These are phyloP conservation scores for Nyctalus aviator DNA, from an alignment of 2,797 vertebrate species.

Conservation along the genomic window DNA sequence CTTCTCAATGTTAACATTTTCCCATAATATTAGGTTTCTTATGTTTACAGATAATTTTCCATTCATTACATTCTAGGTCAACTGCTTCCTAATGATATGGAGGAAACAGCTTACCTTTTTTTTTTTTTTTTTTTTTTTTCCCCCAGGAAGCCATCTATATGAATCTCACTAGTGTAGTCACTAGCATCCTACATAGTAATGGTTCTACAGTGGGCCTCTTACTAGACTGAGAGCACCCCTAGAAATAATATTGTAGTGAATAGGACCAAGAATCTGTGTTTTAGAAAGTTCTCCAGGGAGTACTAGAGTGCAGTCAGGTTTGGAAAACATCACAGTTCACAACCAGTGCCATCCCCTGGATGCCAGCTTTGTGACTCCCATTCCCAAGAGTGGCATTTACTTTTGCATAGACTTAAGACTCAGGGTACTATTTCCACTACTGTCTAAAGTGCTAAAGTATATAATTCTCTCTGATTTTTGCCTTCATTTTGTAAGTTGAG, in stretches of 20 bases:
- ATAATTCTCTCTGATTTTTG: not conserved
- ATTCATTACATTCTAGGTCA: constrained; percentile 40
- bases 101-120: not conserved
- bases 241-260: not conserved
- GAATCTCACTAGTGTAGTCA: constrained; percentile 27
- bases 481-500: not conserved
- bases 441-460: not conserved
- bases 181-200: constrained; percentile 10
- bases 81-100: not conserved
- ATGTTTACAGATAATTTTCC: constrained; percentile 43
- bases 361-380: constrained; percentile 2
- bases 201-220: not conserved
- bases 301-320: not conserved
- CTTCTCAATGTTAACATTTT: constrained; percentile 66
- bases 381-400: not conserved
- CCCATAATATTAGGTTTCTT: constrained; percentile 29
- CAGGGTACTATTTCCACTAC: not conserved
- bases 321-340: constrained; percentile 14
- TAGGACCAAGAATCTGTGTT: constrained; percentile 41
- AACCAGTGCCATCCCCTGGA: not conserved
- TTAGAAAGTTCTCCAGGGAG: not conserved
- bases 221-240: not conserved
- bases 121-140: not conserved
- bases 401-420: not conserved
- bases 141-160: not conserved